These are phyloP conservation scores for Ormyrus rosae DNA, from an alignment of 2,888 invertebrate species.

Conservation along the genomic window DNA sequence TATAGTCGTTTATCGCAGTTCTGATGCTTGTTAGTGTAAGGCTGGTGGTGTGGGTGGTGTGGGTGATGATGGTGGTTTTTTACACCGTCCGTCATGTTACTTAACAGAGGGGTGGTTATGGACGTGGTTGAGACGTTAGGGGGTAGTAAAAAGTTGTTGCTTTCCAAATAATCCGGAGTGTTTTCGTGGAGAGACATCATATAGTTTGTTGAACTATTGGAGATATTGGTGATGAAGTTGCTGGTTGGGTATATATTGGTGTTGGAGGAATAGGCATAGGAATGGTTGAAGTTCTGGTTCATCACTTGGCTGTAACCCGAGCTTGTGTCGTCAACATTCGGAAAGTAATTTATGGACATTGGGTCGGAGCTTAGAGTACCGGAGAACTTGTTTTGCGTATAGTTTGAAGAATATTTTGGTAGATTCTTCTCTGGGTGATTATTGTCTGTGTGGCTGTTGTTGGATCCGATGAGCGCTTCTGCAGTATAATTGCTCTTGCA, in stretches of 20 bases:
- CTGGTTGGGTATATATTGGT: conserved; percentile 72
- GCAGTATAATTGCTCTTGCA: conserved; percentile 75
- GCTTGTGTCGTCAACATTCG: conserved; percentile 68
- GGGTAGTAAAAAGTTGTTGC: conserved; percentile 70
- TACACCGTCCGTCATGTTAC: conserved; percentile 52
- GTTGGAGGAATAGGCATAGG: conserved; percentile 72
- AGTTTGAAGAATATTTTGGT: conserved; percentile 69
- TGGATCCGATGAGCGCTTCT: conserved; percentile 72
- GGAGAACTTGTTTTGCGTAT: conserved; percentile 71
- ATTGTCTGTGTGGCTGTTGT: conserved; percentile 66
- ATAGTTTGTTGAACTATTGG: conserved; percentile 71
- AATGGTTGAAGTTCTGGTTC: conserved; percentile 73
- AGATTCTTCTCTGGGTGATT: conserved; percentile 69
- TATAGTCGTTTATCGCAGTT: conserved; percentile 72
- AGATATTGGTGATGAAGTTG: conserved; percentile 73
- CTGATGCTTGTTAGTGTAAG: conserved; percentile 68
- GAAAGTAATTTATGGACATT: conserved; percentile 72
- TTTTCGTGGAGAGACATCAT: conserved; percentile 74
- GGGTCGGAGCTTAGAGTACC: conserved; percentile 65
- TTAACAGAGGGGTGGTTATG: conserved; percentile 58
- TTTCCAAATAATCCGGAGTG: conserved; percentile 69
- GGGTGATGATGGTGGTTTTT: conserved; percentile 56
- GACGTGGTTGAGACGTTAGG: conserved; percentile 68
- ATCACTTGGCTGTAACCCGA: conserved; percentile 71
- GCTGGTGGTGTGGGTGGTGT: conserved; percentile 49